Percentiles rank a stretch among this genome's conserved stretches.
Evolutionary conservation across 2,797 vertebrate species (phyloP).

Genomic region (Gobionotothen gibberifrons): DNA sequence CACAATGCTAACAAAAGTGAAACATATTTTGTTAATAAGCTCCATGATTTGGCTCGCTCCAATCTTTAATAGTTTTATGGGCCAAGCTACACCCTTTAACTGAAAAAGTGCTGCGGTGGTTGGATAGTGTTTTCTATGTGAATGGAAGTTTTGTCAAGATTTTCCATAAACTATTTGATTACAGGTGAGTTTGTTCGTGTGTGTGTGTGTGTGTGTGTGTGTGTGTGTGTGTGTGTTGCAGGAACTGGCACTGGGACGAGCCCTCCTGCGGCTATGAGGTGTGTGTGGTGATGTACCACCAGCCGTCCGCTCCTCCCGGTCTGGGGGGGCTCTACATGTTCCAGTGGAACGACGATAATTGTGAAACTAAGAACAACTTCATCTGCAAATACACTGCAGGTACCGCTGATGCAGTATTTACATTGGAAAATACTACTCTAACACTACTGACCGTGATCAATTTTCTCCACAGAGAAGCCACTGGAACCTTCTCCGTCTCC

Average conservation of each 20-base stretch:
- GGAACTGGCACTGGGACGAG: slow-evolving; percentile 97
- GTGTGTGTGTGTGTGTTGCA: slow-evolving; percentile 58
- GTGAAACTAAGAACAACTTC: slow-evolving; percentile 96
- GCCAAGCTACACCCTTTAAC: too few species aligned
- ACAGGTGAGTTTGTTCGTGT: too few species aligned
- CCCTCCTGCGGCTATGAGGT: slow-evolving; percentile 95
- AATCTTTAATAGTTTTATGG: too few species aligned
- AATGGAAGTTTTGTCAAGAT: too few species aligned
- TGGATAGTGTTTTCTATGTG: too few species aligned
- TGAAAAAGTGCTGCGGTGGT: too few species aligned
- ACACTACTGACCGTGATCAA: not conserved
- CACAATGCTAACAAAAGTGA: too few species aligned
- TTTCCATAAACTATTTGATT: too few species aligned
- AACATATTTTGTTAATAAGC: too few species aligned
- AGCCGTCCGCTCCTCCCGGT: slow-evolving; percentile 90
- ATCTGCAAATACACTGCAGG: slow-evolving; percentile 96
- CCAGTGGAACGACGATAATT: slow-evolving; percentile 97
- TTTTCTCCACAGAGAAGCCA: slow-evolving; percentile 71
- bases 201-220: not conserved
- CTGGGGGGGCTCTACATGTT: slow-evolving; percentile 92
- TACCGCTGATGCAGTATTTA: slow-evolving; percentile 51
- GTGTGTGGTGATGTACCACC: slow-evolving; percentile 98
- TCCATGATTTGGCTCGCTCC: too few species aligned
- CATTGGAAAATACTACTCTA: not conserved
- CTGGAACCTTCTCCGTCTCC: slow-evolving; percentile 56